Conservation (phyloP, 2,113 vertebrate species). For the Antechinus stuartii region DNA sequence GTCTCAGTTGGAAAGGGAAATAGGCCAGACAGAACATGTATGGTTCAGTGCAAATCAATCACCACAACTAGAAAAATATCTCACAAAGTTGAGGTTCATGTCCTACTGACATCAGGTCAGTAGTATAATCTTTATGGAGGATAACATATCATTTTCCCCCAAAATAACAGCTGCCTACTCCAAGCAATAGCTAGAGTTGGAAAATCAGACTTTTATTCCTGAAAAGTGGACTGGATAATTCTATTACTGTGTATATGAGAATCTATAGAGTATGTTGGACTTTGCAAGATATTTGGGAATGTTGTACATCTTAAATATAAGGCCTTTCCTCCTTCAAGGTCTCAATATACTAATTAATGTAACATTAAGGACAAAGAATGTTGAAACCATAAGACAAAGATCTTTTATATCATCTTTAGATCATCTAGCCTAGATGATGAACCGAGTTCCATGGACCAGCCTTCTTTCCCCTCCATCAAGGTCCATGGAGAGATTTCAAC, state of each 20-base stretch:
- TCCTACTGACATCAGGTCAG: slow-evolving; percentile 64
- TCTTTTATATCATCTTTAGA: background rate
- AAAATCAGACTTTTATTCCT: slow-evolving; percentile 18
- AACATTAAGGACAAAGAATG: background rate
- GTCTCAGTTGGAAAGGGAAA: background rate
- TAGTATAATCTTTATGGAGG: slow-evolving; percentile 65
- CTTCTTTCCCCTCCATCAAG: background rate
- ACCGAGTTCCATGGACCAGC: background rate
- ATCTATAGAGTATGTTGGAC: background rate
- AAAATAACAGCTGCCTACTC: slow-evolving; percentile 66
- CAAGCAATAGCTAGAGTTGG: slow-evolving; percentile 41
- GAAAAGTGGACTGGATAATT: background rate
- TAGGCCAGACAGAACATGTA: background rate
- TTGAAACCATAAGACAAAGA: background rate
- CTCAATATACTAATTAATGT: background rate
- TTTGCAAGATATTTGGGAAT: background rate
- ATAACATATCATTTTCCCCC: slow-evolving; percentile 48
- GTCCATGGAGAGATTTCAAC: background rate
- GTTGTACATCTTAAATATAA: background rate
- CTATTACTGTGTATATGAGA: slow-evolving; percentile 19
- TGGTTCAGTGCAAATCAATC: background rate
- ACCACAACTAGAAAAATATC: slow-evolving; percentile 45
- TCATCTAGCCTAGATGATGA: background rate
- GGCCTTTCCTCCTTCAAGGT: background rate
- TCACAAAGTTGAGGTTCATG: slow-evolving; percentile 46